Percentiles rank a stretch among this genome's conserved stretches.
Evolutionary conservation across 2,888 invertebrate species (phyloP).

Genomic region (Lamellibrachia satsuma): DNA sequence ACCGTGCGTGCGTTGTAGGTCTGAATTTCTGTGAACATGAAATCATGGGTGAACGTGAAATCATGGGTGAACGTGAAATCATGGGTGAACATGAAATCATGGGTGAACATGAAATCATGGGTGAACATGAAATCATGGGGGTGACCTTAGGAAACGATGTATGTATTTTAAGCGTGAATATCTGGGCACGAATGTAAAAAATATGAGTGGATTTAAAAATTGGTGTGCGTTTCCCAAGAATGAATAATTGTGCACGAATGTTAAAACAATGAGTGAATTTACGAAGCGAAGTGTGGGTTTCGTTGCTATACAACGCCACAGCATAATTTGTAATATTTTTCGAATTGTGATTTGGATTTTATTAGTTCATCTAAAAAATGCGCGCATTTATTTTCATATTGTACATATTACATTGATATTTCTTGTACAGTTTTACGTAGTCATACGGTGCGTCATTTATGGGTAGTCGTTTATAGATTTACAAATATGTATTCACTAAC

Average conservation of each 20-base stretch:
- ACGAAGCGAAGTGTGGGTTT: neutral
- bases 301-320: neutral
- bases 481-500: neutral
- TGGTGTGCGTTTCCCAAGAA: neutral
- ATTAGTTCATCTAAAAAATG: neutral
- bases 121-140: neutral
- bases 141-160: neutral
- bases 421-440: neutral
- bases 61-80: neutral
- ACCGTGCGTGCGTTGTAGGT: neutral
- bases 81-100: neutral
- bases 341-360: neutral
- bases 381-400: neutral
- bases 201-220: neutral
- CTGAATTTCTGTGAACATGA: neutral
- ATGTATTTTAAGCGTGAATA: neutral
- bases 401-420: conserved; percentile 17
- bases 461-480: neutral
- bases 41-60: neutral
- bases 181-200: neutral
- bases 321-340: neutral
- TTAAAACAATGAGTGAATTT: neutral
- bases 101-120: neutral
- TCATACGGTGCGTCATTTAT: neutral
- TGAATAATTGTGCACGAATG: conserved; percentile 13